Evolutionary conservation across 2,888 invertebrate species (phyloP), one percentile per base, ranked within the genome.

Genomic region (Trachelus troglodyta): DNA sequence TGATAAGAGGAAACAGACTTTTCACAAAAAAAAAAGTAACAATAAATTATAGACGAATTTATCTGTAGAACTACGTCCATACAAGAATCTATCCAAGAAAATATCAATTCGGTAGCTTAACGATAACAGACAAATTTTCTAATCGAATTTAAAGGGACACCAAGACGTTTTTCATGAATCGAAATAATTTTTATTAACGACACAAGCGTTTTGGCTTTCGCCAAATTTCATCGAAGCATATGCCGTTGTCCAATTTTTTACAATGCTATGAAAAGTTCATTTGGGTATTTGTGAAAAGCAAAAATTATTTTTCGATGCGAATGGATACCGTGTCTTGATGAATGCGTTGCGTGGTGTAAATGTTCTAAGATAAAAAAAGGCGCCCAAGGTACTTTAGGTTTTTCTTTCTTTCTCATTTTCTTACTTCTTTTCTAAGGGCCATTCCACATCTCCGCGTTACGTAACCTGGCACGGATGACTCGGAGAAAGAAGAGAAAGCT

Each of bases 401-500:
- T 23, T 56, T 6, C 6, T 56, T 6, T 37, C 12, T 37, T 37
- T 37, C 12, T 11, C 34, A 12, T 12, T 12, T 12, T 40, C 4
- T 23, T 40, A 15, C 6, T 40, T 6, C 15, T 40, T 56, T 56
- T 15, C 23, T 23, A 56, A 56, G 56, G 9, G 56, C 56, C 56
- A 56, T 56, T 56, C 56, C 15, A 56, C 56, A 9, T 56, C 56
- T 56, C 71, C 12, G 15, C 12, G 71, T 71, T 71, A 74, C 77
- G 33, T 77, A 78, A 33, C 75, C 68, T 34, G 69, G 77, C 75
- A 75, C 74, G 34, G 71, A 74, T 74, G 75, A 82, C 37, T 69
- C 75, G 77, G 74, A 80, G 35, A 74, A 78, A 75, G 77, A 79
- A 81, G 79, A 81, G 81, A 80, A 83, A 84, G 80, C 76, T 80